These are phyloP conservation scores for Ploceus nigricollis DNA, from an alignment of 2,113 vertebrate species.

Conservation along the genomic window DNA sequence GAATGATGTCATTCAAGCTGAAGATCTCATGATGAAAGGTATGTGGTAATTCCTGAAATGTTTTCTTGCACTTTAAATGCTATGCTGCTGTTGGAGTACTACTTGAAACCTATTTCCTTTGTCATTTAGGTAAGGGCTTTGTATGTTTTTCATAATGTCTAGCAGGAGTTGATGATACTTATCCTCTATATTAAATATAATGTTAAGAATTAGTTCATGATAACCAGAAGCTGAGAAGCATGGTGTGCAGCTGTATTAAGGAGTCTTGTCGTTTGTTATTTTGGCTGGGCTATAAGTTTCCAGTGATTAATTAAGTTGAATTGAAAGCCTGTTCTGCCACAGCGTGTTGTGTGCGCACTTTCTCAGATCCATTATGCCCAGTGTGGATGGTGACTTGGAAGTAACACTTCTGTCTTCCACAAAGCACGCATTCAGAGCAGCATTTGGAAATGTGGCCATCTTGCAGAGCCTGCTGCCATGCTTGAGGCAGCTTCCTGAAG, in stretches of 20 bases:
- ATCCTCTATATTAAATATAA: neutral
- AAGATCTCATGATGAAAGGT: slow-evolving; percentile 90
- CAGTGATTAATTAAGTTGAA: neutral
- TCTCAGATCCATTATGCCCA: neutral
- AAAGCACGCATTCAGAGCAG: rapidly evolving
- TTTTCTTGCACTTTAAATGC: neutral
- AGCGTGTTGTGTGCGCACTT: neutral
- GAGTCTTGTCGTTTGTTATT: neutral
- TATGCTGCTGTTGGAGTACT: neutral
- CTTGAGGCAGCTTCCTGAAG: neutral
- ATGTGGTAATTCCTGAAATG: neutral
- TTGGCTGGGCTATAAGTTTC: neutral
- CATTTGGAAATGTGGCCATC: neutral
- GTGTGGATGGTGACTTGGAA: neutral
- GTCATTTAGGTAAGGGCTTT: neutral
- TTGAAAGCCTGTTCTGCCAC: neutral
- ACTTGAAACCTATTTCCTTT: neutral
- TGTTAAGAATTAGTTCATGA: neutral
- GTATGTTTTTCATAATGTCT: neutral
- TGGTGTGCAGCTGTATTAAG: neutral
- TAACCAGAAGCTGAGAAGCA: neutral
- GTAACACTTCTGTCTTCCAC: neutral
- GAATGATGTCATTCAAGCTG: slow-evolving; percentile 68
- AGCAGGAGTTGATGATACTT: neutral
- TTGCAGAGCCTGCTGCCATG: neutral